These are phyloP conservation scores for Euwallacea similis DNA, from an alignment of 1,140 invertebrate genomes.

Conservation along the genomic window DNA sequence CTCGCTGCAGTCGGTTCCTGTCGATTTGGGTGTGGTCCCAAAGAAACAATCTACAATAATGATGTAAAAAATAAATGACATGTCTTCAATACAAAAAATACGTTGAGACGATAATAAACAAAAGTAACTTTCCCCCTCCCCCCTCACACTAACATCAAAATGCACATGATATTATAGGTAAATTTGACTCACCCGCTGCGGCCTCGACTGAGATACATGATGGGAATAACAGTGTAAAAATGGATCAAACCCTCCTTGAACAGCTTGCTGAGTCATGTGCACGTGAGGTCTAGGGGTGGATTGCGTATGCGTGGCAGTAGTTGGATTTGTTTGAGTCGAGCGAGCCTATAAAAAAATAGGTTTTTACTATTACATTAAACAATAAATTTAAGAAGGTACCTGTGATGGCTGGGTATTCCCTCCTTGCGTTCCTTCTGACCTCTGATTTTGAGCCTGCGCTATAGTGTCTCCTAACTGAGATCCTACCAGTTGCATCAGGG, in stretches of 20 bases:
- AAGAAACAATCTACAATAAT: constrained; percentile 16
- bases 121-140: too few relatives aligned
- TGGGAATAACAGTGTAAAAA: constrained; percentile 71
- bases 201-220: constrained; percentile 53
- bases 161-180: neutral
- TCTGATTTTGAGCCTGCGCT: constrained; percentile 29
- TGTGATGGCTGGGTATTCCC: constrained; percentile 14
- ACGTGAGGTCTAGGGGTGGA: constrained; percentile 67
- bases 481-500: constrained; percentile 61
- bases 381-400: constrained; percentile 1
- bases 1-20: neutral
- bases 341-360: constrained; percentile 54
- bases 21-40: constrained; percentile 6
- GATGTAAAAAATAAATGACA: too few relatives aligned
- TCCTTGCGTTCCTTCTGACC: constrained; percentile 8
- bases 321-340: constrained; percentile 66
- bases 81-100: too few relatives aligned
- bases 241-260: constrained; percentile 64
- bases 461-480: constrained; percentile 35
- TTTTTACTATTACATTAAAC: neutral
- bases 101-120: too few relatives aligned
- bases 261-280: constrained; percentile 55
- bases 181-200: constrained; percentile 18
- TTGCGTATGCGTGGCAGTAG: constrained; percentile 67
- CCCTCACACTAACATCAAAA: too few relatives aligned